phyloP scores from a whole-genome alignment of 2,797 vertebrate species.

The Hypotaenidia okinawae region DNA sequence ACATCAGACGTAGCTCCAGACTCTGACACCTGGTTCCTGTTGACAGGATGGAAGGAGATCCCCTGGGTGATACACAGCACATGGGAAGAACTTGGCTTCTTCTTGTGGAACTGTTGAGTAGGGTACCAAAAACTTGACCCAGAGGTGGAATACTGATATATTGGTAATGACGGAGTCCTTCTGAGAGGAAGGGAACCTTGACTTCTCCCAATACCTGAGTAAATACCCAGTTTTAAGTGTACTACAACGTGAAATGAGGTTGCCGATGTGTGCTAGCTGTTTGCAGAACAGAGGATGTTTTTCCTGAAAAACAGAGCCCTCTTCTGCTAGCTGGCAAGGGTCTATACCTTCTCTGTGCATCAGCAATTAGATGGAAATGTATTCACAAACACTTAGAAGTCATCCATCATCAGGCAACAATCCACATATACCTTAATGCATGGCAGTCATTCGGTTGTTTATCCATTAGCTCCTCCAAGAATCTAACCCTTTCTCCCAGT shows the following conservation, averaged over 20 bases:
- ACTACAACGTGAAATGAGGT: neutral
- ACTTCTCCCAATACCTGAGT: neutral
- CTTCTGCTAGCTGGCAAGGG: constrained; percentile 10
- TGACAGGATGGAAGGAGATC: neutral
- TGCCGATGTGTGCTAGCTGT: neutral
- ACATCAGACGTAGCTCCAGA: rapidly evolving
- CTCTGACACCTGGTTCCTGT: neutral
- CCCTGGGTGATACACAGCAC: rapidly evolving
- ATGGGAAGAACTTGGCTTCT: neutral
- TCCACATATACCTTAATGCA: neutral
- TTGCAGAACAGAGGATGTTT: neutral
- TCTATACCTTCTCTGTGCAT: neutral
- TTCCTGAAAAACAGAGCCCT: constrained; percentile 26
- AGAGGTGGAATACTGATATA: no score
- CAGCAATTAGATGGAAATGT: neutral
- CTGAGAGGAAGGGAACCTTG: neutral
- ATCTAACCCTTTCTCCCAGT: neutral
- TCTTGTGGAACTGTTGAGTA: neutral
- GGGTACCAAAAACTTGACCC: rapidly evolving
- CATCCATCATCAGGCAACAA: neutral
- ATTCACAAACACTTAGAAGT: neutral
- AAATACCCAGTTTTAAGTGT: neutral
- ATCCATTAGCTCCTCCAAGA: neutral
- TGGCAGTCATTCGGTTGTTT: neutral
- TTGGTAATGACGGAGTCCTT: neutral